phyloP scores from a whole-genome alignment of 2,113 vertebrate genomes.

The Thomomys bottae region DNA sequence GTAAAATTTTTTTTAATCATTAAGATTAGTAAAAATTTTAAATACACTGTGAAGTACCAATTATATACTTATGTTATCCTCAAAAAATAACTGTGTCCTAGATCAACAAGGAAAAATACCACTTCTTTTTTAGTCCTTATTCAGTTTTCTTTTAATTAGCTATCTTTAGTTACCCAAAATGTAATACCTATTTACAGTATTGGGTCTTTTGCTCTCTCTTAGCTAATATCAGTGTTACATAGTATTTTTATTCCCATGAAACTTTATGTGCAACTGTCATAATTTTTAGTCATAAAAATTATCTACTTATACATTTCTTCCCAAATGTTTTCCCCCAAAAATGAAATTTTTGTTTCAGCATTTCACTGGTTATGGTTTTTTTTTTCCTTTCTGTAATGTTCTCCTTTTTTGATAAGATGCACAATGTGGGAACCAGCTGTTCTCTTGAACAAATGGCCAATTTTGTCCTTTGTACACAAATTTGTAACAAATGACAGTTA shows the following conservation, averaged over 20 bases:
- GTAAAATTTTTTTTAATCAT: constrained; percentile 18
- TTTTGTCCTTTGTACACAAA: constrained; percentile 89
- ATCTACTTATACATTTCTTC: constrained; percentile 32
- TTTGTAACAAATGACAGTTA: constrained; percentile 89
- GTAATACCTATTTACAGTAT: constrained; percentile 67
- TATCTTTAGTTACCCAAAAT: constrained; percentile 74
- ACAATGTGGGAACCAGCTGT: constrained; percentile 87
- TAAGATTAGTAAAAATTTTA: constrained; percentile 49
- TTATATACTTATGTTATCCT: constrained; percentile 41
- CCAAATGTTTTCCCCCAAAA: constrained; percentile 56
- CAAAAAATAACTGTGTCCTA: constrained; percentile 52
- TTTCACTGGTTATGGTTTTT: constrained; percentile 85
- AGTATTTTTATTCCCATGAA: constrained; percentile 24
- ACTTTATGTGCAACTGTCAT: constrained; percentile 20
- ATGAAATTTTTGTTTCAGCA: constrained; percentile 79
- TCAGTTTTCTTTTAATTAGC: constrained; percentile 53
- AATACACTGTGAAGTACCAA: neutral
- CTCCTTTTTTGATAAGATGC: constrained; percentile 81
- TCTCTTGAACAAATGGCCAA: constrained; percentile 89
- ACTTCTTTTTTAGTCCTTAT: constrained; percentile 53
- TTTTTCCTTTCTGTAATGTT: constrained; percentile 79
- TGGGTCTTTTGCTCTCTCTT: constrained; percentile 71
- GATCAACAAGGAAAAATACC: constrained; percentile 60
- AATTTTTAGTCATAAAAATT: constrained; percentile 20
- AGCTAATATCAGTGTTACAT: constrained; percentile 53